Evolutionary conservation across 2,113 vertebrate species (phyloP).

Genomic region (Herpetotheres cachinnans): DNA sequence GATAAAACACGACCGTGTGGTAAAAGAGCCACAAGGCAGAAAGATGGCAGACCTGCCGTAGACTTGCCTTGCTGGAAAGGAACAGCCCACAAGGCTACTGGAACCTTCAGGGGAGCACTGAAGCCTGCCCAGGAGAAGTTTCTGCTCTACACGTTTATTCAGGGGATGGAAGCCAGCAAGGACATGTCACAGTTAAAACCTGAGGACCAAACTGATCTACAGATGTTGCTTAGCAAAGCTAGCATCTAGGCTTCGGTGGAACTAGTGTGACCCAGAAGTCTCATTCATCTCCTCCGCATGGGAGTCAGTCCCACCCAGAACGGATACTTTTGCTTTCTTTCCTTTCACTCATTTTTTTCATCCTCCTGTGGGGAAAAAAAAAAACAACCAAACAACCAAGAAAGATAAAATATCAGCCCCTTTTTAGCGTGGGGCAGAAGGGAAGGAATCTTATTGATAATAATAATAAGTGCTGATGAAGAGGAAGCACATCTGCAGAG

Average conservation of each 20-base stretch:
- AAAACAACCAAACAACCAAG: background rate
- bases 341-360: background rate
- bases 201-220: background rate
- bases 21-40: background rate
- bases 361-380: background rate
- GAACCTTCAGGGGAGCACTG: background rate
- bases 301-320: background rate
- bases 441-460: background rate
- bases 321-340: background rate
- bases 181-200: background rate
- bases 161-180: background rate
- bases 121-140: background rate
- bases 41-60: no score
- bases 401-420: background rate
- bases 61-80: background rate
- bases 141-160: accelerated
- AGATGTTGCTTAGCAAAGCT: background rate
- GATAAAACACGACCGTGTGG: background rate
- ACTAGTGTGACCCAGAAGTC: background rate
- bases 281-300: background rate
- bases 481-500: conserved; percentile 32
- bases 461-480: background rate
- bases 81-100: background rate
- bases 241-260: background rate
- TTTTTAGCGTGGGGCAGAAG: background rate